Percentiles rank a stretch among this genome's conserved stretches.
phyloP scores from a whole-genome alignment of 2,888 invertebrate genomes.

The Habrosyne pyritoides region DNA sequence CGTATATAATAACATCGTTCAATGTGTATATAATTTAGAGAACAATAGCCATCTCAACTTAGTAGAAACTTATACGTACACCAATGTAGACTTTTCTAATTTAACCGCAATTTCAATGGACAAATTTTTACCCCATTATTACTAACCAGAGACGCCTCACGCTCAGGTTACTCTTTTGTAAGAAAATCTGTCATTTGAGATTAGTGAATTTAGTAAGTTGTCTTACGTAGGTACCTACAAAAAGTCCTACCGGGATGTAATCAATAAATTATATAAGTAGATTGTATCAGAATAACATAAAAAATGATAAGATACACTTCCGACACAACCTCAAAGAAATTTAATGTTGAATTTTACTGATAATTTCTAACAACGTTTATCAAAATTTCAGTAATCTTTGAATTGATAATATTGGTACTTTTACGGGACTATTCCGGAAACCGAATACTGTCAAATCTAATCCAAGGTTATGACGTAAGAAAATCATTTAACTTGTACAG shows the following conservation, averaged over 20 bases:
- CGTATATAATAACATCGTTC: not conserved
- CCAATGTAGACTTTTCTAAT: too few relatives aligned
- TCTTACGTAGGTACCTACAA: too few relatives aligned
- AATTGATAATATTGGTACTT: not conserved
- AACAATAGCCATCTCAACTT: too few relatives aligned
- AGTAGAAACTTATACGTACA: too few relatives aligned
- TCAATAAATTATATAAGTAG: too few relatives aligned
- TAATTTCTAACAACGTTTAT: not conserved
- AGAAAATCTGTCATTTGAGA: too few relatives aligned
- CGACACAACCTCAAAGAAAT: not conserved
- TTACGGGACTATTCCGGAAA: constrained; percentile 56
- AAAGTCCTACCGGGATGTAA: too few relatives aligned
- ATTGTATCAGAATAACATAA: not conserved
- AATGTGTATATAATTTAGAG: not conserved
- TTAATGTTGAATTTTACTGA: not conserved
- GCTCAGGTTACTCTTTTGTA: too few relatives aligned
- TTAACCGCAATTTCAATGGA: too few relatives aligned
- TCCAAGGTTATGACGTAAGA: constrained; percentile 62
- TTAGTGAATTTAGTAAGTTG: too few relatives aligned
- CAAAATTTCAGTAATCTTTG: not conserved
- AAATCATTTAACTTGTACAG: constrained; percentile 59
- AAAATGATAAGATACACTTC: not conserved
- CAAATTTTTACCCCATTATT: too few relatives aligned
- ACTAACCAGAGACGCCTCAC: too few relatives aligned
- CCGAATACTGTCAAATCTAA: constrained; percentile 44